Conservation (phyloP, 1,140 invertebrate genomes). For the Ceratoteleas bidentatus region DNA sequence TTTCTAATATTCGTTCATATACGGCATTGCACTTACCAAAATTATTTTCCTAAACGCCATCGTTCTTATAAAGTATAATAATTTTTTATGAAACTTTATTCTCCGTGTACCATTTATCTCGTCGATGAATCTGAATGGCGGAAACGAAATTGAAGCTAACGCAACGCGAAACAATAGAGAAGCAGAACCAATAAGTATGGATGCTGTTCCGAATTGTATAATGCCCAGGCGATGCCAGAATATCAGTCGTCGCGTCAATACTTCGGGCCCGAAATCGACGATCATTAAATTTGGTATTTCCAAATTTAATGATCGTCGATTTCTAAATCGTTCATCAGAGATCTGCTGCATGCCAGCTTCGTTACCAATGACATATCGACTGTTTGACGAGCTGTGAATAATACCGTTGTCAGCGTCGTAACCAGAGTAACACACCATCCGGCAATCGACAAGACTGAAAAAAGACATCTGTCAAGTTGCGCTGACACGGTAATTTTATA, state of each 20-base stretch:
- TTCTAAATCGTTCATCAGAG: slow-evolving; percentile 64
- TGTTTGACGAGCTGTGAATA: slow-evolving; percentile 73
- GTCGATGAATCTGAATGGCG: slow-evolving; percentile 16
- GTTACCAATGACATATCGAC: slow-evolving; percentile 65
- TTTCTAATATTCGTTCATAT: too few relatives aligned
- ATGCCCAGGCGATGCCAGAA: slow-evolving; percentile 32
- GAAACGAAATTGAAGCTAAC: slow-evolving; percentile 44
- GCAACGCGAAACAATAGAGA: slow-evolving; percentile 49
- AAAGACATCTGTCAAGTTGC: slow-evolving; percentile 48
- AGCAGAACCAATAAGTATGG: slow-evolving; percentile 59
- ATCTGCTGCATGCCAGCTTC: slow-evolving; percentile 34
- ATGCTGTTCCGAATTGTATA: slow-evolving; percentile 60
- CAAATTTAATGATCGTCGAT: slow-evolving; percentile 75
- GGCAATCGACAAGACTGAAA: slow-evolving; percentile 35
- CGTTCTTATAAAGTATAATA: too few relatives aligned
- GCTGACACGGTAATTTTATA: slow-evolving; percentile 56
- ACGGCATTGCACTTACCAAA: too few relatives aligned
- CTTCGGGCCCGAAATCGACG: too few relatives aligned
- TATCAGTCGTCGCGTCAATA: slow-evolving; percentile 60
- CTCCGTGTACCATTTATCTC: slow-evolving; percentile 57
- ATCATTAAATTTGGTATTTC: slow-evolving; percentile 64
- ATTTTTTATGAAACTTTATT: too few relatives aligned
- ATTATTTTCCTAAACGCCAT: too few relatives aligned
- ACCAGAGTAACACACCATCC: slow-evolving; percentile 47
- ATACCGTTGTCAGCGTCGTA: slow-evolving; percentile 69